A percentile compares a stretch with the other conserved stretches of the same genome.
These are phyloP conservation scores for Sanderia malayensis DNA, from an alignment of 30 jellyfish, hydroid and myxozoan species.

Conservation along the genomic window DNA sequence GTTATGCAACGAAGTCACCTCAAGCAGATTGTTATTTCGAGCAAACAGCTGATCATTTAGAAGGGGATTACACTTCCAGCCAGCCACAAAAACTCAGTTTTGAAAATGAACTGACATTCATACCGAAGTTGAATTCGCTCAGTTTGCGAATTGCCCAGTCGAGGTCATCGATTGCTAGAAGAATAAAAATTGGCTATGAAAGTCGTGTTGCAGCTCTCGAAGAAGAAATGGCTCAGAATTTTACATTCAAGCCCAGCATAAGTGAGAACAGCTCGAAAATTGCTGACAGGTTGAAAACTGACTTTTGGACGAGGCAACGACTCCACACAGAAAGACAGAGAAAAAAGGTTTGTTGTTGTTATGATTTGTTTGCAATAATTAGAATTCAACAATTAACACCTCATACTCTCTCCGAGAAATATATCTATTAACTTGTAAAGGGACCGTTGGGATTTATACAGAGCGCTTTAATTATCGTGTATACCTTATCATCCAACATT, in stretches of 20 bases:
- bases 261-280: slow-evolving; percentile 66
- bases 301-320: slow-evolving; percentile 84
- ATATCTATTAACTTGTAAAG: too few relatives aligned
- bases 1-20: not conserved
- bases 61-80: slow-evolving; percentile 31
- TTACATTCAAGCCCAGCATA: slow-evolving; percentile 72
- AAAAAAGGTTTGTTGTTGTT: slow-evolving; percentile 73
- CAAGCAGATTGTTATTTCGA: not conserved
- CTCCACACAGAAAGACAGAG: slow-evolving; percentile 66
- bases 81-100: slow-evolving; percentile 72
- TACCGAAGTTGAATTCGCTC: slow-evolving; percentile 69
- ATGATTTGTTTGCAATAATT: too few relatives aligned
- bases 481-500: too few relatives aligned
- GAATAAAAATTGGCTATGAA: slow-evolving; percentile 51
- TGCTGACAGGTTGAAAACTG: slow-evolving; percentile 72
- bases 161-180: slow-evolving; percentile 47
- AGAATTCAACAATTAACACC: too few relatives aligned
- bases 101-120: slow-evolving; percentile 76
- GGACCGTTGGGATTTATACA: too few relatives aligned
- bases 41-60: not conserved
- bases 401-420: too few relatives aligned
- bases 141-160: slow-evolving; percentile 75
- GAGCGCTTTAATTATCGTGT: too few relatives aligned
- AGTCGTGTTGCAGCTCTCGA: slow-evolving; percentile 58
- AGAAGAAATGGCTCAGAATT: slow-evolving; percentile 65